Evolutionary conservation across 2,888 invertebrate genomes (phyloP).

Genomic region (Dugesia japonica): DNA sequence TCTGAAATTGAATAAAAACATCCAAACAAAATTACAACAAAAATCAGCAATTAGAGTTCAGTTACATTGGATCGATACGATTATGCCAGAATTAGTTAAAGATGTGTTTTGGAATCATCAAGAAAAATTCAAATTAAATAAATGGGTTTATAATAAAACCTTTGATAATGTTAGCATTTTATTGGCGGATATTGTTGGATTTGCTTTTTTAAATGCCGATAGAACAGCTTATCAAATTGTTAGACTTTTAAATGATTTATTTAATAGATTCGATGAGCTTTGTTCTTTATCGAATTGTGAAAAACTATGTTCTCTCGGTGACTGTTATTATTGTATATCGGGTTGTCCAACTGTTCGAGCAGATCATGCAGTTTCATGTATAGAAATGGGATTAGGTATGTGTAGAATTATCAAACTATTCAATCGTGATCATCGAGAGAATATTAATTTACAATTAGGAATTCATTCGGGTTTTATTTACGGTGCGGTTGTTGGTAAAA

Average conservation of each 20-base stretch:
- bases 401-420: slow-evolving; percentile 62
- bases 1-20: not conserved
- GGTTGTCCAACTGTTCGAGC: slow-evolving; percentile 78
- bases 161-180: slow-evolving; percentile 83
- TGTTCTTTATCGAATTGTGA: slow-evolving; percentile 76
- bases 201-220: slow-evolving; percentile 86
- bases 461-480: slow-evolving; percentile 65
- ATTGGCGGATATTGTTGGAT: slow-evolving; percentile 91
- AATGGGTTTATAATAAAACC: slow-evolving; percentile 25
- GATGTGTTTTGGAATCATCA: not conserved
- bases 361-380: slow-evolving; percentile 82
- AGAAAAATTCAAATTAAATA: not conserved
- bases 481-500: slow-evolving; percentile 65
- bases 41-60: not conserved
- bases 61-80: slow-evolving; percentile 10
- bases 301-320: slow-evolving; percentile 84
- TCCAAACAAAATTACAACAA: not conserved
- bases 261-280: slow-evolving; percentile 60
- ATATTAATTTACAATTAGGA: slow-evolving; percentile 64
- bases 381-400: slow-evolving; percentile 89
- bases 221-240: slow-evolving; percentile 88
- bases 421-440: slow-evolving; percentile 66
- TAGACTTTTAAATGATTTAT: slow-evolving; percentile 29
- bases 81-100: slow-evolving; percentile 8
- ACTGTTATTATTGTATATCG: slow-evolving; percentile 68